Percentiles rank a stretch among this genome's conserved stretches.
These are phyloP conservation scores for Itoplectis maculator DNA, from an alignment of 2,888 invertebrate genomes.

Conservation along the genomic window DNA sequence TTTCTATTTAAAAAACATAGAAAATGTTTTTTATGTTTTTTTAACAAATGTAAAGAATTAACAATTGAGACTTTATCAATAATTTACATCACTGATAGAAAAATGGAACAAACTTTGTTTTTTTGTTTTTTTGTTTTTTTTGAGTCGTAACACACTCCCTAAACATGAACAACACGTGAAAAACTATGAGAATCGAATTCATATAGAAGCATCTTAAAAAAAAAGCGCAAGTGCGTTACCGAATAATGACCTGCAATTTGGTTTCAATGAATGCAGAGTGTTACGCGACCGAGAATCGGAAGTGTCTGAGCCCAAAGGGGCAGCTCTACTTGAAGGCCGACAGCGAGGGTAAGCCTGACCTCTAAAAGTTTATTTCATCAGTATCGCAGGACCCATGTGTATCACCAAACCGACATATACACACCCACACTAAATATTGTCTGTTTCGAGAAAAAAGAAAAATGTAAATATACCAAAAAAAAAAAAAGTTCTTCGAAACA, in stretches of 20 bases:
- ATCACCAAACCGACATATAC: constrained; percentile 66
- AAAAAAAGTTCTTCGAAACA: constrained; percentile 14
- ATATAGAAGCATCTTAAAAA: not conserved
- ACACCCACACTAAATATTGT: constrained; percentile 71
- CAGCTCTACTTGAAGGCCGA: constrained; percentile 94
- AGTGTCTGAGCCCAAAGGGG: constrained; percentile 91
- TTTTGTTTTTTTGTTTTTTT: not conserved
- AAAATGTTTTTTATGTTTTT: too few species aligned
- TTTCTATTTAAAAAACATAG: too few species aligned
- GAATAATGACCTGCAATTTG: constrained; percentile 74
- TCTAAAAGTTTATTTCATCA: constrained; percentile 81
- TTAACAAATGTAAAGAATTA: too few species aligned
- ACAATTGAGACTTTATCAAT: too few species aligned
- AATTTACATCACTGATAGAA: too few species aligned
- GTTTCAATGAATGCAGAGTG: constrained; percentile 84
- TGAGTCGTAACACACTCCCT: not conserved
- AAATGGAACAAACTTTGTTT: not conserved
- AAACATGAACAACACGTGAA: not conserved
- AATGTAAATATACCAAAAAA: not conserved
- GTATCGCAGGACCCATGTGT: constrained; percentile 81
- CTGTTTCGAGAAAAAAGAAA: constrained; percentile 13
- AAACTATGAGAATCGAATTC: not conserved
- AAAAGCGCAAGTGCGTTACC: constrained; percentile 34
- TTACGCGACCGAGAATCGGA: constrained; percentile 91
- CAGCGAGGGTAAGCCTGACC: constrained; percentile 91